A percentile compares a stretch with the other conserved stretches of the same genome.
These are phyloP conservation scores for Lobophora halterata DNA, from an alignment of 2,888 invertebrate genomes.

Conservation along the genomic window DNA sequence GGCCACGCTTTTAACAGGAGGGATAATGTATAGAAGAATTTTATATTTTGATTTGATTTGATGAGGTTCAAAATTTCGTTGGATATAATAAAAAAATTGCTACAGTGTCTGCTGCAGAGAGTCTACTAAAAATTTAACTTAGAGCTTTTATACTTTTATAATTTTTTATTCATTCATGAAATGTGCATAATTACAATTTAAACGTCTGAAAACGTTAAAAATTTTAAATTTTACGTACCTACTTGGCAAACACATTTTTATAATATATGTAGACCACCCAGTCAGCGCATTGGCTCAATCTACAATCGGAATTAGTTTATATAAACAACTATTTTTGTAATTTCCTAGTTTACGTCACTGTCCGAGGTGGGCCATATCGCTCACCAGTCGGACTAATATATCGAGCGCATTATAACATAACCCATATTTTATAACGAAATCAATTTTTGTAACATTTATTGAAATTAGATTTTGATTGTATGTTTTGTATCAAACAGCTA, in stretches of 20 bases:
- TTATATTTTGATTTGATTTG: too few relatives aligned
- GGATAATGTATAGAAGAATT: too few relatives aligned
- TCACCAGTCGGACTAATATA: conserved; percentile 22
- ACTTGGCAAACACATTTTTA: conserved; percentile 13
- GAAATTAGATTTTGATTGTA: conserved; percentile 15
- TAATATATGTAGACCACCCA: conserved; percentile 27
- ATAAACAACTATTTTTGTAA: conserved; percentile 23
- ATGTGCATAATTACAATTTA: too few relatives aligned
- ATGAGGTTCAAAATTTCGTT: too few relatives aligned
- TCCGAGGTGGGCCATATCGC: conserved; percentile 22
- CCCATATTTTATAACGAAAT: conserved; percentile 27
- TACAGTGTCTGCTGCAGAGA: too few relatives aligned
- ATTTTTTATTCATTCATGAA: too few relatives aligned
- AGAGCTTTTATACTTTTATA: too few relatives aligned
- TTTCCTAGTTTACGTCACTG: conserved; percentile 25
- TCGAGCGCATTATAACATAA: conserved; percentile 23
- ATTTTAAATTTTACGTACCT: too few relatives aligned
- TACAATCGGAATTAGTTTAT: conserved; percentile 21
- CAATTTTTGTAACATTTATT: conserved; percentile 21
- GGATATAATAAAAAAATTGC: too few relatives aligned
- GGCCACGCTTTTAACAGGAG: too few relatives aligned
- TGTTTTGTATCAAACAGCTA: conserved; percentile 21
- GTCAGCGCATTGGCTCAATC: conserved; percentile 20
- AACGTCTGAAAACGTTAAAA: too few relatives aligned
- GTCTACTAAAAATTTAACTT: too few relatives aligned